These are phyloP conservation scores for Protobothrops mucrosquamatus DNA, from an alignment of 2,113 vertebrate genomes.

Conservation along the genomic window DNA sequence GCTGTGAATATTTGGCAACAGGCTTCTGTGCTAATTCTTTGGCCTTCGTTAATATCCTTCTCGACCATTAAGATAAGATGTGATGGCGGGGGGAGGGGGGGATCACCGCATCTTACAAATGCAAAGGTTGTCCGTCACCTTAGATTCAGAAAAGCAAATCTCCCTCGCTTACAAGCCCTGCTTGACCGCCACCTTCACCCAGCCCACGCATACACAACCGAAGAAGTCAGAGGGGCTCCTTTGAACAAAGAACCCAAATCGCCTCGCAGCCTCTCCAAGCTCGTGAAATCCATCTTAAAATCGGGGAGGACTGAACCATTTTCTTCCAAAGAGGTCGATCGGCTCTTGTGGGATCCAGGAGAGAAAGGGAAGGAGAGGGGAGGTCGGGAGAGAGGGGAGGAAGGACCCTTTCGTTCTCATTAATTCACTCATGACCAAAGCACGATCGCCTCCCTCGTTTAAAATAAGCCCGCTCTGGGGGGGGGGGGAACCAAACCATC, in stretches of 20 bases:
- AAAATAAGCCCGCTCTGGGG: not conserved
- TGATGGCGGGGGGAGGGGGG: fast-evolving
- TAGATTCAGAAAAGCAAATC: not conserved
- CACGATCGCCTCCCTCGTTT: no score
- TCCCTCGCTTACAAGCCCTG: not conserved
- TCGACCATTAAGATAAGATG: not conserved
- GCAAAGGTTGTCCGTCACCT: not conserved
- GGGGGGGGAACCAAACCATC: no score
- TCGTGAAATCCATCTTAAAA: conserved; percentile 51
- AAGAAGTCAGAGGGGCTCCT: not conserved
- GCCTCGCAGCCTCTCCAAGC: not conserved
- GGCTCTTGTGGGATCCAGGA: no score
- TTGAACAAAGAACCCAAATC: not conserved
- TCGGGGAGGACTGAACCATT: conserved; percentile 52
- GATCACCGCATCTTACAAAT: not conserved
- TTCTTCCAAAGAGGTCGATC: conserved; percentile 18
- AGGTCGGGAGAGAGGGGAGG: not conserved
- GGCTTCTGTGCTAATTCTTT: not conserved
- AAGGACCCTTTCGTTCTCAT: not conserved
- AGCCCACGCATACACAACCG: not conserved
- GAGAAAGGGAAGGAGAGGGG: no score
- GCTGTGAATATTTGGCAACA: not conserved
- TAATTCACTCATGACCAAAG: not conserved
- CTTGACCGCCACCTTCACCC: not conserved
- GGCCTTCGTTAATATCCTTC: not conserved